Conservation (phyloP, 2,797 vertebrate species). For the Fistularia commersonii region DNA sequence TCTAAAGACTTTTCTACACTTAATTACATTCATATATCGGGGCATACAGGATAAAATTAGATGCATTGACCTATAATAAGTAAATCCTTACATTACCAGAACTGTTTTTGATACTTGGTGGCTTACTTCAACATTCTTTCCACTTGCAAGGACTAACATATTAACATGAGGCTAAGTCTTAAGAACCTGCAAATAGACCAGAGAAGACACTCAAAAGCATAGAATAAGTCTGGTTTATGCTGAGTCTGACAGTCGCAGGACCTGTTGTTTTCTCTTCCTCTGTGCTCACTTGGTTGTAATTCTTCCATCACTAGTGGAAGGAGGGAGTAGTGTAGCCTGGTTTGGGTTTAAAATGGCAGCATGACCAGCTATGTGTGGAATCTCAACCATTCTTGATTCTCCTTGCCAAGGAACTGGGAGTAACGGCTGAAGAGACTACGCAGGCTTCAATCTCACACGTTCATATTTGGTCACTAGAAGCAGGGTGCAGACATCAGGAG, state of each 20-base stretch:
- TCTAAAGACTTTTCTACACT: conserved; percentile 1
- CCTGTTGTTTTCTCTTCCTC: conserved; percentile 44
- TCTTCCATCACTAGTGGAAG: conserved; percentile 36
- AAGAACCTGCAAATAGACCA: conserved; percentile 14
- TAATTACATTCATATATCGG: neutral
- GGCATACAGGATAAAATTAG: neutral
- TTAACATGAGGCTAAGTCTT: conserved; percentile 12
- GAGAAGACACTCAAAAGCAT: conserved; percentile 24
- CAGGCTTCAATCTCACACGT: conserved; percentile 60
- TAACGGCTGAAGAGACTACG: conserved; percentile 52
- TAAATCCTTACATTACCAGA: too few relatives aligned
- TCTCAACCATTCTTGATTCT: conserved; percentile 67
- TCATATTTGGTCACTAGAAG: conserved; percentile 66
- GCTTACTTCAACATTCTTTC: neutral
- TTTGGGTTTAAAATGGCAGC: conserved; percentile 76
- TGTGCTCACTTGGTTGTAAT: conserved; percentile 45
- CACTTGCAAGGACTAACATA: conserved; percentile 2
- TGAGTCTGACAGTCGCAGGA: conserved; percentile 40
- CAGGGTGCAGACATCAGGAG: conserved; percentile 36
- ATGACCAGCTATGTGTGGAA: conserved; percentile 80
- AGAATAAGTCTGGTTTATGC: conserved; percentile 58
- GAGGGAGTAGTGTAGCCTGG: conserved; percentile 49
- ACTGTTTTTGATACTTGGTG: too few relatives aligned
- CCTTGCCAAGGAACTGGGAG: conserved; percentile 60
- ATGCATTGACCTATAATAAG: too few relatives aligned